Evolutionary conservation across 2,888 invertebrate genomes (phyloP).

Genomic region (Stratiomys singularior): DNA sequence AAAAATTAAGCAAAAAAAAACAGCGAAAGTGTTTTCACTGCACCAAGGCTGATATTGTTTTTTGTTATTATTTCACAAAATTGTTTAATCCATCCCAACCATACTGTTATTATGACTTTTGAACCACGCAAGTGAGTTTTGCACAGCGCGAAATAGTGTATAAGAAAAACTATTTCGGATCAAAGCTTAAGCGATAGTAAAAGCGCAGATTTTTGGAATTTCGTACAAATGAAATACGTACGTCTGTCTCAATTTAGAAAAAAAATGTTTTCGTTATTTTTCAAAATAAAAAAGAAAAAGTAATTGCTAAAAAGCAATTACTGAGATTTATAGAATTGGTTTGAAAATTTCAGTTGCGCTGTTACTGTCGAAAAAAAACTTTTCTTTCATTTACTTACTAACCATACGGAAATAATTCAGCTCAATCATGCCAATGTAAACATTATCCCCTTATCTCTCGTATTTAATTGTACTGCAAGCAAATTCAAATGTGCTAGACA

Average conservation of each 20-base stretch:
- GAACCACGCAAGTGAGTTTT: background rate
- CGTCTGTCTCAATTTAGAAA: background rate
- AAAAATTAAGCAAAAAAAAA: no score
- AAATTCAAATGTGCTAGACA: no score
- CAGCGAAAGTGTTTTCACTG: constrained; percentile 32
- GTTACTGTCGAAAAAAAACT: no score
- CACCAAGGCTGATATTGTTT: background rate
- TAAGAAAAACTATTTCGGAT: background rate
- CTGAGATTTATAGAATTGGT: no score
- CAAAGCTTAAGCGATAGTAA: background rate
- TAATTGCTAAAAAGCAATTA: no score
- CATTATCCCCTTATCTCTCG: no score
- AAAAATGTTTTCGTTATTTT: background rate
- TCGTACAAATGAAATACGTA: background rate
- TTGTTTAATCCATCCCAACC: background rate
- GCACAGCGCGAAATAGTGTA: background rate
- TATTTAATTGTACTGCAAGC: no score
- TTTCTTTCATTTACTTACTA: no score
- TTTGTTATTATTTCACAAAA: constrained; percentile 8
- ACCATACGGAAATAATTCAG: no score
- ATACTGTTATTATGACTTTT: background rate
- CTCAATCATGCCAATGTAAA: no score
- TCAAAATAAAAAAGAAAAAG: no score
- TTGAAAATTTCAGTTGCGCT: no score
- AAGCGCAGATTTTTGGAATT: background rate